These are phyloP conservation scores for Sinhomidia bicolor DNA, from an alignment of 2,888 invertebrate genomes.

Conservation along the genomic window DNA sequence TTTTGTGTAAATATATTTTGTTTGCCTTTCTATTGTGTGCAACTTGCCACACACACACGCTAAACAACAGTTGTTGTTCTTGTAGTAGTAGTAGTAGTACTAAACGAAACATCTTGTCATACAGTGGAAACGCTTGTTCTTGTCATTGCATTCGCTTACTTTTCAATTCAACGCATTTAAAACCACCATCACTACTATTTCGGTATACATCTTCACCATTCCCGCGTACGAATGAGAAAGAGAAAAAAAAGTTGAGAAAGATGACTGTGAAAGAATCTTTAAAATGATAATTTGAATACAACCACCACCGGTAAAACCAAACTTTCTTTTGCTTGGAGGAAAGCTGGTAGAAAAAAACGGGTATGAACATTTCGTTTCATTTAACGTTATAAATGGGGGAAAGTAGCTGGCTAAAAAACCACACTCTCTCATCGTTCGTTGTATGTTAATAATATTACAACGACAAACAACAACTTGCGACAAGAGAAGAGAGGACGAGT, in stretches of 20 bases:
- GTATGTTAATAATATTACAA: background rate
- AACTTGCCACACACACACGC: constrained; percentile 23
- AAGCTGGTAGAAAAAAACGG: background rate
- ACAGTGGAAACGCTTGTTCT: background rate
- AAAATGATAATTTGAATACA: constrained; percentile 44
- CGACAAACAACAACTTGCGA: constrained; percentile 29
- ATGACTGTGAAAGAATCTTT: no score
- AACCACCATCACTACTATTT: constrained; percentile 34
- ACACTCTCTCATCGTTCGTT: background rate
- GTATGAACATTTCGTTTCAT: background rate
- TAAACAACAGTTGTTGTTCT: constrained; percentile 4
- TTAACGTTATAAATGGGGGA: background rate
- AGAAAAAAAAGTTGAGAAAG: constrained; percentile 16
- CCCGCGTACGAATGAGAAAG: background rate
- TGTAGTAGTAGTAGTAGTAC: no score
- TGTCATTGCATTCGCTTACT: background rate
- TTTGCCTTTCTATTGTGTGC: constrained; percentile 20
- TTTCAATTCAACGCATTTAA: constrained; percentile 47
- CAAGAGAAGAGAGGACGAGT: background rate
- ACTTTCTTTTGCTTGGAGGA: background rate
- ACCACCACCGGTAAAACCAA: background rate
- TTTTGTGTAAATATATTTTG: constrained; percentile 53
- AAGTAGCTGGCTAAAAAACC: background rate
- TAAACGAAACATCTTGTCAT: constrained; percentile 10
- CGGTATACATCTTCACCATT: background rate